Evolutionary conservation across 92 coral and sea anemone genomes (phyloP).

Genomic region (Heliopora coerulea): DNA sequence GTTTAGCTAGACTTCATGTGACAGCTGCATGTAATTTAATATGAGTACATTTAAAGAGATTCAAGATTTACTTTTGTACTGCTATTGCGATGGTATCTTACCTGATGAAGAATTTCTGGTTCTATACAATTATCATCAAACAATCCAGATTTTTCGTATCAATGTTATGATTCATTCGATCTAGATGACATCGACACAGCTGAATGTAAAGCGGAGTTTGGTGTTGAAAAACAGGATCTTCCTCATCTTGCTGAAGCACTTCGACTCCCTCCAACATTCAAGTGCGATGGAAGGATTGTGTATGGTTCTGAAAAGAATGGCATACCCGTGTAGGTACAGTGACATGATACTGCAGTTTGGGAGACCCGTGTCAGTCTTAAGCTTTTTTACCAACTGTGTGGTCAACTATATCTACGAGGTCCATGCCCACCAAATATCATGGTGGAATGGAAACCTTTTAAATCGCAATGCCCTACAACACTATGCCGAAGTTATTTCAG

Average conservation of each 20-base stretch:
- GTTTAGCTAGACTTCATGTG: too few relatives aligned
- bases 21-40: too few relatives aligned
- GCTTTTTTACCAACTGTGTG: neutral
- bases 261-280: neutral
- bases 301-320: neutral
- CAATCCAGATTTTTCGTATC: neutral
- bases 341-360: conserved; percentile 9
- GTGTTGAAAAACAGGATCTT: conserved; percentile 24
- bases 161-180: neutral
- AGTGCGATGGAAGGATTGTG: neutral
- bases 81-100: too few relatives aligned
- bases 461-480: neutral
- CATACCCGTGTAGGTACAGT: neutral
- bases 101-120: neutral
- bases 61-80: too few relatives aligned
- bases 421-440: neutral
- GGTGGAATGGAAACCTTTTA: neutral
- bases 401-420: neutral
- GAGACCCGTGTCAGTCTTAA: neutral
- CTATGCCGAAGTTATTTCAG: conserved; percentile 10
- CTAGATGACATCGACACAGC: conserved; percentile 23
- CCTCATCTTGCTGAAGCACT: conserved; percentile 22
- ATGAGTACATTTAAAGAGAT: too few relatives aligned
- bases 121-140: neutral
- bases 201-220: conserved; percentile 30